phyloP scores from a whole-genome alignment of 2,888 invertebrate genomes.

The Fabriciana adippe region DNA sequence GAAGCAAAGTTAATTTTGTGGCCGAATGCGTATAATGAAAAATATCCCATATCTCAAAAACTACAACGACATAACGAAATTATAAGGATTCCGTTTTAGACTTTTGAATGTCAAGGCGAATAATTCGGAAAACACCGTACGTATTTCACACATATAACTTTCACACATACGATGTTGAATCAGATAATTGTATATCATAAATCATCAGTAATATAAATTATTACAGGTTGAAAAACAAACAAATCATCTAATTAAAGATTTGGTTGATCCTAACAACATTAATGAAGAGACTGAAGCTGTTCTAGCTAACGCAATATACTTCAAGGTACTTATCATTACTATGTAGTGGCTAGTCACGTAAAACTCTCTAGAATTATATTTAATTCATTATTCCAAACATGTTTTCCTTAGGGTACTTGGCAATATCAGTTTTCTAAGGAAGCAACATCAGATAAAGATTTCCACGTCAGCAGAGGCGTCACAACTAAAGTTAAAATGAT shows the following conservation, averaged over 20 bases:
- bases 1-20: too few relatives aligned
- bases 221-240: constrained; percentile 71
- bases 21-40: too few relatives aligned
- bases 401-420: constrained; percentile 83
- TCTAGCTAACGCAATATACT: constrained; percentile 92
- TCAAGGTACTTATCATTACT: constrained; percentile 81
- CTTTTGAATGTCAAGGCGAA: too few relatives aligned
- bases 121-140: too few relatives aligned
- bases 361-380: neutral
- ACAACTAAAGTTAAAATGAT: constrained; percentile 86
- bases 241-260: constrained; percentile 68
- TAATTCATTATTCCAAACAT: neutral
- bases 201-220: neutral
- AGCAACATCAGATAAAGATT: constrained; percentile 82
- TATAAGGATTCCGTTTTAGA: too few relatives aligned
- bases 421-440: constrained; percentile 80
- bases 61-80: too few relatives aligned
- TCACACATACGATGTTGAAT: neutral
- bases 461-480: constrained; percentile 81
- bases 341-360: neutral
- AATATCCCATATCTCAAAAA: too few relatives aligned
- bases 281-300: constrained; percentile 82
- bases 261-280: constrained; percentile 83
- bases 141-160: too few relatives aligned
- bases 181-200: neutral